Evolutionary conservation across 2,797 vertebrate genomes (phyloP).

Genomic region (Notamacropus eugenii): DNA sequence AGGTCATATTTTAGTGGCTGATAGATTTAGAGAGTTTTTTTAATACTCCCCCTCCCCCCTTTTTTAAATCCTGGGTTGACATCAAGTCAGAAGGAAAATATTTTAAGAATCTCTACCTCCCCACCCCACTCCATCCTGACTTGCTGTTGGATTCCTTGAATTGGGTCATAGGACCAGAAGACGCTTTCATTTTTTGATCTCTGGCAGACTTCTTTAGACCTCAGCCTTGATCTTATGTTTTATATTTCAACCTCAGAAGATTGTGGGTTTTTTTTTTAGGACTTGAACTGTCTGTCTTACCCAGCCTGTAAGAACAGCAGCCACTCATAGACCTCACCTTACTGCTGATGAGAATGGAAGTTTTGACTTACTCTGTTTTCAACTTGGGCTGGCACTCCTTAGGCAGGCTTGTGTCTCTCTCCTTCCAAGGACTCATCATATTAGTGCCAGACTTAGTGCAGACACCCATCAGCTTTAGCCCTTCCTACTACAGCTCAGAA

Average conservation of each 20-base stretch:
- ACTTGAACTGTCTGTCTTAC: neutral
- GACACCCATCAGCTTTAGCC: neutral
- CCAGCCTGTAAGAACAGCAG: neutral
- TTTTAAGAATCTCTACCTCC: neutral
- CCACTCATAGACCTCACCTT: neutral
- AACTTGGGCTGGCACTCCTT: neutral
- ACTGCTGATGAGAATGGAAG: neutral
- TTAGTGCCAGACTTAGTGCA: neutral
- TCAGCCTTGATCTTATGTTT: neutral
- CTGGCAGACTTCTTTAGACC: neutral
- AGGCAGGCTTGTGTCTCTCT: neutral
- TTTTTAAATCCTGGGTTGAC: neutral
- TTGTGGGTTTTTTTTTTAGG: neutral
- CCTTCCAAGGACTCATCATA: neutral
- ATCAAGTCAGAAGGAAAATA: neutral
- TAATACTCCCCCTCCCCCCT: neutral
- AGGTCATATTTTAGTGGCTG: neutral
- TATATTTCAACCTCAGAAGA: neutral
- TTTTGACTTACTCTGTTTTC: neutral
- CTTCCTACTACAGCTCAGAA: neutral
- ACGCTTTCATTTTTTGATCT: neutral
- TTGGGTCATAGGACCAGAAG: neutral
- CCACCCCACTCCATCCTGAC: neutral
- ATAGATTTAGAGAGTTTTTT: neutral
- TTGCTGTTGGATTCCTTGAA: neutral